phyloP scores from a whole-genome alignment of 2,888 invertebrate species.

The Athalia cordata region DNA sequence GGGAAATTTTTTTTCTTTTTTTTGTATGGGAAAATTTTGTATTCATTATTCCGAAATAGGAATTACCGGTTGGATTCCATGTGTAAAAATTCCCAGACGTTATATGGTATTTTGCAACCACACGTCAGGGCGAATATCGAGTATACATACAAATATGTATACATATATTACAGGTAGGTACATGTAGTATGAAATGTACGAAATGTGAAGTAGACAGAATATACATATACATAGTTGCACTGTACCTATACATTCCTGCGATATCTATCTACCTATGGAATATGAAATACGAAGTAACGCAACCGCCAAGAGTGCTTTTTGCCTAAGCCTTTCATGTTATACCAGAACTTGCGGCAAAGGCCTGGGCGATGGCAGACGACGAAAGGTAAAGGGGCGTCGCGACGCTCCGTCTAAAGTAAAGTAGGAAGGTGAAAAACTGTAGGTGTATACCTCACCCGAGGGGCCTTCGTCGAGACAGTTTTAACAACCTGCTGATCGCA shows the following conservation, averaged over 20 bases:
- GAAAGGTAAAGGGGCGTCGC: background rate
- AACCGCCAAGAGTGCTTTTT: slow-evolving; percentile 56
- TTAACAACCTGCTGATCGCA: slow-evolving; percentile 25
- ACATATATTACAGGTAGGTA: slow-evolving; percentile 6
- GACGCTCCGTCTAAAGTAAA: too few relatives aligned
- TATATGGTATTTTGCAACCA: background rate
- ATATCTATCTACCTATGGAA: too few relatives aligned
- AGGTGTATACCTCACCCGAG: slow-evolving; percentile 26
- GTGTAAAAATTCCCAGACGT: slow-evolving; percentile 12
- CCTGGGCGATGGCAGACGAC: background rate
- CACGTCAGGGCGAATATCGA: too few relatives aligned
- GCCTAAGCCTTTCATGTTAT: slow-evolving; percentile 56
- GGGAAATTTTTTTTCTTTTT: background rate
- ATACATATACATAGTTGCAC: too few relatives aligned
- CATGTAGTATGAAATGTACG: background rate
- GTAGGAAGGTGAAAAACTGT: background rate
- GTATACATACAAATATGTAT: too few relatives aligned
- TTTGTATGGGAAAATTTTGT: background rate
- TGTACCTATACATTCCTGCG: too few relatives aligned
- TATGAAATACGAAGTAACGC: slow-evolving; percentile 31
- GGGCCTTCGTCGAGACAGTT: slow-evolving; percentile 29
- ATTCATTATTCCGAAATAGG: slow-evolving; percentile 24
- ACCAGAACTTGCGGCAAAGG: background rate
- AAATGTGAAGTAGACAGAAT: background rate
- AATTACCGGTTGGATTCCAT: background rate